These are phyloP conservation scores for Argentina silus DNA, from an alignment of 2,797 vertebrate species.

Conservation along the genomic window DNA sequence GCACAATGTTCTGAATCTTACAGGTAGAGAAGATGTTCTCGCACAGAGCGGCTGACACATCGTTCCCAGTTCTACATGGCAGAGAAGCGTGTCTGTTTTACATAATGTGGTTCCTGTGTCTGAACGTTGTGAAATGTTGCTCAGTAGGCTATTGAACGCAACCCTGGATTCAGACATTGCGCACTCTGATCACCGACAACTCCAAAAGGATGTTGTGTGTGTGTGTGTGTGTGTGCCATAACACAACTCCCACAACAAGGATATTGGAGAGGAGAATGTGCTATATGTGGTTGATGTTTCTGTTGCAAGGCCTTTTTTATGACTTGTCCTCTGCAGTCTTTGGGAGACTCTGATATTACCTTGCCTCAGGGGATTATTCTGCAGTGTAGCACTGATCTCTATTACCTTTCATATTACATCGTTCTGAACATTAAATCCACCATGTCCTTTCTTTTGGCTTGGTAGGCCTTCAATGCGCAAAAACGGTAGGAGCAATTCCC, in stretches of 20 bases:
- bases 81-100: too few relatives aligned
- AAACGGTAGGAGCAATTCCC: constrained; percentile 48
- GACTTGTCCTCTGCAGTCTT: constrained; percentile 50
- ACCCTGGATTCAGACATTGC: too few relatives aligned
- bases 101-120: too few relatives aligned
- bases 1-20: too few relatives aligned
- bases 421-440: constrained; percentile 13
- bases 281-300: constrained; percentile 45
- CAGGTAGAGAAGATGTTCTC: too few relatives aligned
- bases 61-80: too few relatives aligned
- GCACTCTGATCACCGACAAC: too few relatives aligned
- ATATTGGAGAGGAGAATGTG: constrained; percentile 46
- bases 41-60: too few relatives aligned
- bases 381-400: constrained; percentile 45
- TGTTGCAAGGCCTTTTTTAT: constrained; percentile 68
- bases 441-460: not conserved
- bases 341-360: constrained; percentile 24
- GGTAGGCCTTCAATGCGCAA: constrained; percentile 30
- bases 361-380: constrained; percentile 34
- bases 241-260: constrained; percentile 43
- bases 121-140: too few relatives aligned
- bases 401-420: constrained; percentile 31
- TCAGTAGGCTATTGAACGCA: too few relatives aligned
- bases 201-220: too few relatives aligned
- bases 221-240: constrained; percentile 42